Base-by-base conservation (phyloP, 2,888 invertebrate species). In the Acrobasis repandana region DNA sequence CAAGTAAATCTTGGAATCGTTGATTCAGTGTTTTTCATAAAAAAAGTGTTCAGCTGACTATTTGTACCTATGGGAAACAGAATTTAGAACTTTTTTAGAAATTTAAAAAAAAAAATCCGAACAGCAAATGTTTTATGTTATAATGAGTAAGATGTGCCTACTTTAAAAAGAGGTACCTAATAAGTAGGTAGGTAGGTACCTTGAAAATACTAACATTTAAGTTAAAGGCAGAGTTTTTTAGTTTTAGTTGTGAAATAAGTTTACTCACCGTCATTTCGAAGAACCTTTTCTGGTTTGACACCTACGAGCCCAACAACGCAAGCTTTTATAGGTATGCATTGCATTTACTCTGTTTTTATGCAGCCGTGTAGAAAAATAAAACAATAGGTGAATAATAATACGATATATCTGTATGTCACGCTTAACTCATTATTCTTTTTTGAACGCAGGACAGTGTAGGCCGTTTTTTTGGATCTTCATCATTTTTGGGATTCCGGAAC, bases 331-430 rank as follows among this genome's bases (percentile, higher is more conserved):
- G n/a, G n/a, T n/a, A 52, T 34, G 50, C 14, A 50, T n/a, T 43
- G 43, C 43, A 43, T n/a, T 28, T 20, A 2, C 28, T 4, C 28
- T 28, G 43, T 43, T 43, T 43, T 43, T 43, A 14, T 43, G 20
- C 28, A n/a, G 28, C 8, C 11, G n/a, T 28, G 2, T n/a, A 28
- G 28, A 50, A 50, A 50, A 28, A 50, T 50, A 28, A 20, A n/a
- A 50, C 50, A 50, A 50, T 50, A 4, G 50, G 0, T 11, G n/a
- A 20, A 33, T n/a, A 33, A 33, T n/a, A 28, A 52, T 36, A 52
- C 36, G 16, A 16, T 4, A 52, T 52, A 46, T 57, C 46, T 20
- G 14, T 47, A 33, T 57, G 56, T 57, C 56, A 57, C 56, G 56
- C 56, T 28, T 57, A 43, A 14, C 28, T 33, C 56, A 57, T 57